These are phyloP conservation scores for Sminthurinus aureus DNA, from an alignment of 2,888 invertebrate genomes.

Conservation along the genomic window DNA sequence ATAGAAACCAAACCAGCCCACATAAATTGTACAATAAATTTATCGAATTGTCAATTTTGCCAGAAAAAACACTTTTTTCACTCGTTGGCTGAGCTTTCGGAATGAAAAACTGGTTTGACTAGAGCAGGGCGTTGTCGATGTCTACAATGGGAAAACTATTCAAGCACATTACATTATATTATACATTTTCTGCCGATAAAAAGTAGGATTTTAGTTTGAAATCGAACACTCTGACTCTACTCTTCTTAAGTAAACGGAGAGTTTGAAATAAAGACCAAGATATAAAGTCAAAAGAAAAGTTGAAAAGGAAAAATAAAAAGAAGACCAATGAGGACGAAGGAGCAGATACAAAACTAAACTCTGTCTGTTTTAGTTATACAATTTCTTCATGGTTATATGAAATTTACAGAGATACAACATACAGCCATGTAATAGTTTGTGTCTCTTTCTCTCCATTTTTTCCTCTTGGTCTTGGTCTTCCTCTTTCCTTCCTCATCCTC, in stretches of 20 bases:
- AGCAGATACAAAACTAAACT: not conserved
- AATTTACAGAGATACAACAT: not conserved
- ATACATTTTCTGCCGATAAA: slow-evolving; percentile 50
- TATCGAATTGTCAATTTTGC: slow-evolving; percentile 60
- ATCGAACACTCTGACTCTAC: slow-evolving; percentile 39
- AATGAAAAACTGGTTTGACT: slow-evolving; percentile 57
- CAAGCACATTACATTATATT: slow-evolving; percentile 44
- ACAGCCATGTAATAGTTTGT: no score
- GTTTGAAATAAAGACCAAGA: not conserved
- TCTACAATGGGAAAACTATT: slow-evolving; percentile 41
- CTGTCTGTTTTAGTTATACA: not conserved
- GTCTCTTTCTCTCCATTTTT: no score
- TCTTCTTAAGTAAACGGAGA: not conserved
- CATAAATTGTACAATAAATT: slow-evolving; percentile 55
- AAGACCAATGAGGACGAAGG: not conserved
- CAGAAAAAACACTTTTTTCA: slow-evolving; percentile 55
- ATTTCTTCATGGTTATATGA: slow-evolving; percentile 2
- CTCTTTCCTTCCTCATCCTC: not conserved
- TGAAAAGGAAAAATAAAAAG: not conserved
- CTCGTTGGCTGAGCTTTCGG: slow-evolving; percentile 44
- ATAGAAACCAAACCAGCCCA: slow-evolving; percentile 40
- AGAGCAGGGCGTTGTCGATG: slow-evolving; percentile 60
- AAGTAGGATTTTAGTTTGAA: slow-evolving; percentile 49
- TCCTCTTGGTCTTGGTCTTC: not conserved
- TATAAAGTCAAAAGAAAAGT: not conserved